Evolutionary conservation across 2,797 vertebrate genomes (phyloP), one percentile per base, ranked within the genome.

Genomic region (Darevskia mixta): DNA sequence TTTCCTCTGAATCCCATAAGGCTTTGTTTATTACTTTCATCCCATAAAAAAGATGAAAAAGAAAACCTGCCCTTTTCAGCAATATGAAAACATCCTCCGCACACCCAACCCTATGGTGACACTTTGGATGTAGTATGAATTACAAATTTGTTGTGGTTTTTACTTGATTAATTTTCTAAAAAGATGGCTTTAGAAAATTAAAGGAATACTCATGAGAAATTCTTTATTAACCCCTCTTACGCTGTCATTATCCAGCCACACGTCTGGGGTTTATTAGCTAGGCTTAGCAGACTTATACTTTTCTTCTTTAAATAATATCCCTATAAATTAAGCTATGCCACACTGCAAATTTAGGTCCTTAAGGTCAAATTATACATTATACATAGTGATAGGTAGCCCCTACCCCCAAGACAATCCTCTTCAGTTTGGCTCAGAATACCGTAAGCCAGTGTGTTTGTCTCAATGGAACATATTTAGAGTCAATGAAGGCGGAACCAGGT

Each of bases 121-220:
- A 79, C 0, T 89, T 91, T 1, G 78, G 1, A 41, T 0, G 32
- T 1, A 86, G 75, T 87, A 89, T 79, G 27, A 89, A 94, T 86
- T 15, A 86, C 1, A 89, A 43, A 66, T 1, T 0, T 4, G 0
- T 1, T 41, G 27, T 2, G 61, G 58, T 58, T 45, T 79, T 79
- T 79, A 73, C 45, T 86, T 27, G 10, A 78, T 87, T 89, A 81
- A 67, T 32, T 90, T 90, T 64, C 4, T 1, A 0, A 1, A 41
- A 55, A 79, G 0, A 25, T 25, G 3, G 15, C 6, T 27, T 38
- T 7, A 49, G 2, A 79, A 90, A 92, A 90, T 23, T 20, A 86
- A 91, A 90, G 29, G 73, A 83, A 2, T 3, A 13, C 6, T 55
- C 6, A 64, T 8, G 0, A 83, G 0, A 20, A 87, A 77, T 78